Evolutionary conservation across 1,140 invertebrate genomes (phyloP), one percentile per base, ranked within the genome.

Genomic region (Cataglyphis hispanica): DNA sequence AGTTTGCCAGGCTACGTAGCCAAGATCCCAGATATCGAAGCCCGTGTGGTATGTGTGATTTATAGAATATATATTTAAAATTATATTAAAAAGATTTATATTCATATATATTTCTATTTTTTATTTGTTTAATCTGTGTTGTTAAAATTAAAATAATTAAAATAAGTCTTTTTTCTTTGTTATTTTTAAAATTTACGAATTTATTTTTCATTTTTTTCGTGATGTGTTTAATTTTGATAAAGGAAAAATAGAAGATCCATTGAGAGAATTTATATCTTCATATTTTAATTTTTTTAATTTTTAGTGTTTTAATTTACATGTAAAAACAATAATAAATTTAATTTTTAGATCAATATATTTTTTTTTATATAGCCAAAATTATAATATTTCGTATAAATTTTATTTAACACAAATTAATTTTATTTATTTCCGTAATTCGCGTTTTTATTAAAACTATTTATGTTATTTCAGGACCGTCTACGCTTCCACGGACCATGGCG

Each of bases 11-110:
- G 92, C 96, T 98, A 74, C 95, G 97, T 93, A 97, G 96, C 93
- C 97, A 98, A 95, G 97, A 98, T 96, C 97, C 98, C 72, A 95
- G 98, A 95, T 98, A 98, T 95, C 96, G 98, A 95, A 95, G 96
- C 96, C 94, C 92, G 86, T 95, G 89, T 84, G 88, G 92, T 94
- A 91, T 53, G 91, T 8, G 16, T 19, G 3, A 53, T 56, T 34
- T 88, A 88, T 74, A n/a, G 19, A 50, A 16, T 34, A 53, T n/a
- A 13, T 87, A 86, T 87, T 72, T n/a, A n/a, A n/a, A n/a, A n/a
- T n/a, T n/a, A n/a, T n/a, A n/a, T n/a, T n/a, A n/a, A n/a, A n/a
- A n/a, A n/a, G n/a, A n/a, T 58, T 83, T 69, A 22, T 87, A 84
- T 90, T 78, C 25, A 69, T 60, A 64, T 87, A 76, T 72, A 19